phyloP scores from a whole-genome alignment of 2,113 vertebrate species.

The Thunnus maccoyii region DNA sequence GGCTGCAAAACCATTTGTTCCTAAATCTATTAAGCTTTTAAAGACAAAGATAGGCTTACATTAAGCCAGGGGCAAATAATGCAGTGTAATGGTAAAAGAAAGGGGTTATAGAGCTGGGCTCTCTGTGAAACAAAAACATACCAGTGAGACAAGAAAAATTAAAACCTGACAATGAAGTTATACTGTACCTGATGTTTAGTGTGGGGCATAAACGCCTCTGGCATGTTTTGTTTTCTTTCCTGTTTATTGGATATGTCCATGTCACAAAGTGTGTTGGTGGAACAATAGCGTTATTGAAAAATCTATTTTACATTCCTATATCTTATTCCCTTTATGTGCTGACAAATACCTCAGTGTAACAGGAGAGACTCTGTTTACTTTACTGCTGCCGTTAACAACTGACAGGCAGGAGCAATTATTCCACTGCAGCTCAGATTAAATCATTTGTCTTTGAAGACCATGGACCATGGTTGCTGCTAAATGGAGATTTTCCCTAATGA shows the following conservation, averaged over 20 bases:
- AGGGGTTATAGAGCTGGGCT: constrained; percentile 9
- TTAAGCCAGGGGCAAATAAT: constrained; percentile 16
- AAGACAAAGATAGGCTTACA: constrained; percentile 8
- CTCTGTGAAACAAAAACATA: neutral
- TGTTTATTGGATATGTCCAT: neutral
- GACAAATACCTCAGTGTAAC: constrained; percentile 13
- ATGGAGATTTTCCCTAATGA: constrained; percentile 51
- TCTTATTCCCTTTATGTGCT: neutral
- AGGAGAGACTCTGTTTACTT: constrained; percentile 28
- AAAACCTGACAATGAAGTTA: neutral
- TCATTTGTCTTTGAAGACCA: constrained; percentile 51
- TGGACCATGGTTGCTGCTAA: constrained; percentile 23
- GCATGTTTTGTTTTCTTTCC: neutral
- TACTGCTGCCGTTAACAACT: constrained; percentile 15
- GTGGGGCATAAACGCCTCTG: neutral
- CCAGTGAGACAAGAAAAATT: neutral
- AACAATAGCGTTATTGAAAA: constrained; percentile 9
- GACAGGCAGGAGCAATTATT: constrained; percentile 28
- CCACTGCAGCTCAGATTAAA: constrained; percentile 31
- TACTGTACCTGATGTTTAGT: neutral
- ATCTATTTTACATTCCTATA: neutral
- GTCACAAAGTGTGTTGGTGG: neutral
- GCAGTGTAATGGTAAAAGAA: constrained; percentile 18
- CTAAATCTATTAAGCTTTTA: constrained; percentile 28
- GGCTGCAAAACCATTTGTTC: neutral